These are phyloP conservation scores for Amphimallon solstitiale DNA, from an alignment of 2,888 invertebrate genomes.

Conservation along the genomic window DNA sequence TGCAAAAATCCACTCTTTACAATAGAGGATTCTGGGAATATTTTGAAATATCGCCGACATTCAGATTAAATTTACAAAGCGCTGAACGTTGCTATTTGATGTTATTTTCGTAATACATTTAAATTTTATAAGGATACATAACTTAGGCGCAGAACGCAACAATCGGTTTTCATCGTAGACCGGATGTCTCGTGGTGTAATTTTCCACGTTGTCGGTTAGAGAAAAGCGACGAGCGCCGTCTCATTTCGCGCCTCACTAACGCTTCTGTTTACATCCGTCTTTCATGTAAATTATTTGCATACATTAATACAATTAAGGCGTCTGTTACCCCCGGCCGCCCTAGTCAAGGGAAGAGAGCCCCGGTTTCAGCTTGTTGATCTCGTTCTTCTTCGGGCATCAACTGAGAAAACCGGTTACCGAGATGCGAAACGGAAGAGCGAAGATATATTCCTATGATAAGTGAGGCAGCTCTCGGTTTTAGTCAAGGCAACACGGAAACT, in stretches of 20 bases:
- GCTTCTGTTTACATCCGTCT: constrained; percentile 58
- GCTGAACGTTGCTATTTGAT: neutral
- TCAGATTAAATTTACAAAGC: constrained; percentile 6
- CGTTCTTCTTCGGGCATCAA: neutral
- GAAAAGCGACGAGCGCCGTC: constrained; percentile 44
- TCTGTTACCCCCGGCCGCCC: neutral
- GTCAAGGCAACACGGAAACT: too few species aligned
- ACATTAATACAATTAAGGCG: constrained; percentile 58
- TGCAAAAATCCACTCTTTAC: too few species aligned
- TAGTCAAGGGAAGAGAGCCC: neutral
- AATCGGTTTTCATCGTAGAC: constrained; percentile 35
- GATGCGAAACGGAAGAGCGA: neutral
- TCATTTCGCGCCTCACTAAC: constrained; percentile 60
- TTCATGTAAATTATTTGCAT: constrained; percentile 60
- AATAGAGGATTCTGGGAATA: constrained; percentile 38
- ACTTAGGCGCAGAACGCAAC: constrained; percentile 35
- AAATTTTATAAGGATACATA: constrained; percentile 1
- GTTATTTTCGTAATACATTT: constrained; percentile 8
- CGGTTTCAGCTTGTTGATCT: constrained; percentile 16
- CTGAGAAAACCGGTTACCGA: neutral
- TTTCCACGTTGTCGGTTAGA: constrained; percentile 39
- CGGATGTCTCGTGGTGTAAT: constrained; percentile 37
- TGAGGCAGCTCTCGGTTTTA: too few species aligned
- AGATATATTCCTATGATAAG: too few species aligned
- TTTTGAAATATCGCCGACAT: constrained; percentile 35